These are phyloP conservation scores for Teleopsis dalmanni DNA, from an alignment of 1,140 invertebrate species.

Conservation along the genomic window DNA sequence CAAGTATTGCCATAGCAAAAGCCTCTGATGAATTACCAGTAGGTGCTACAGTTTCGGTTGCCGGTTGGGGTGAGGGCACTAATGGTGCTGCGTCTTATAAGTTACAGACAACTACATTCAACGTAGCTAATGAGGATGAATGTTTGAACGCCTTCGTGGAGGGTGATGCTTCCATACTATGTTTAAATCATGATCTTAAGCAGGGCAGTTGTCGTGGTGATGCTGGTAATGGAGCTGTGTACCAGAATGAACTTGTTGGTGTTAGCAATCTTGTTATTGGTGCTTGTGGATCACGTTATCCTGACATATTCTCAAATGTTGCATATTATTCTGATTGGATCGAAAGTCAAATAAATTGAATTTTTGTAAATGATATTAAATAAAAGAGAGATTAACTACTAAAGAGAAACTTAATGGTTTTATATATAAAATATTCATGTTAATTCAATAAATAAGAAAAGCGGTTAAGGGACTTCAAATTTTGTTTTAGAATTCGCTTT, in stretches of 20 bases:
- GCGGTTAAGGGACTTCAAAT: no score
- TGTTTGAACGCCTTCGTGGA: conserved; percentile 27
- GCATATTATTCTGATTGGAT: conserved; percentile 24
- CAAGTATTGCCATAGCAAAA: conserved; percentile 3
- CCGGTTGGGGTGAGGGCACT: conserved; percentile 29
- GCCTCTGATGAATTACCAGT: conserved; percentile 12
- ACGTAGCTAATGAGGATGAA: conserved; percentile 13
- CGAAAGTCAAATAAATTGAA: not conserved
- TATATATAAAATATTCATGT: no score
- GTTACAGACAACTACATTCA: conserved; percentile 17
- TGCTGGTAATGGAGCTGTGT: conserved; percentile 29
- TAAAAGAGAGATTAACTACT: no score
- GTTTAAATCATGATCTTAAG: conserved; percentile 27
- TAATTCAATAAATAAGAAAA: no score
- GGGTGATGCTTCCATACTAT: conserved; percentile 19
- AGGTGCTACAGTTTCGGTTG: conserved; percentile 16
- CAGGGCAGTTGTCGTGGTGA: conserved; percentile 35
- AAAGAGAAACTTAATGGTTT: no score
- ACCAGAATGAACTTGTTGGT: conserved; percentile 22
- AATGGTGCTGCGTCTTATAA: conserved; percentile 26
- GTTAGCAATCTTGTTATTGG: conserved; percentile 34
- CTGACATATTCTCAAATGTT: conserved; percentile 28
- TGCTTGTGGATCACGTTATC: conserved; percentile 35
- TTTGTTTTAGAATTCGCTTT: no score
- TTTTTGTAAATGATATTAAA: no score